Evolutionary conservation across 2,113 vertebrate genomes (phyloP).

Genomic region (Tyto alba): DNA sequence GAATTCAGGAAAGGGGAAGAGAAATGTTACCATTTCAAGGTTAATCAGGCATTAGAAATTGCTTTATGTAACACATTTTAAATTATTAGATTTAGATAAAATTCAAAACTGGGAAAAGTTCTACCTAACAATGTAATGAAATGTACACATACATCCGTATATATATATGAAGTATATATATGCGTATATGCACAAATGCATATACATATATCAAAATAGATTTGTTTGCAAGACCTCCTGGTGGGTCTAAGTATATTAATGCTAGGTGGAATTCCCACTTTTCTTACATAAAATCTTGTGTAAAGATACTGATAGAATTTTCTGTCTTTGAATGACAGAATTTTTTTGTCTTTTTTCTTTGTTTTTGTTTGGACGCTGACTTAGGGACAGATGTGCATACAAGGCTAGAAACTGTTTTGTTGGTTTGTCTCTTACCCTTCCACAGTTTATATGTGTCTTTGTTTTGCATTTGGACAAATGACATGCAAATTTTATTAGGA

Average conservation of each 20-base stretch:
- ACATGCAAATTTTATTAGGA: not conserved
- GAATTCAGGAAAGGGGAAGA: not conserved
- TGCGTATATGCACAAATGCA: no score
- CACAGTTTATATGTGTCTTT: not conserved
- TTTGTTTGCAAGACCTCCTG: not conserved
- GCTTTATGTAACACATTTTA: not conserved
- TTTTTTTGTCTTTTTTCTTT: not conserved
- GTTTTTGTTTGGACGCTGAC: not conserved
- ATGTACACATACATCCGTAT: rapidly evolving
- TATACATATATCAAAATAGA: not conserved
- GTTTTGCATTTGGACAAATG: not conserved
- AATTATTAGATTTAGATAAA: not conserved
- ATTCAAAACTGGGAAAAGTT: not conserved
- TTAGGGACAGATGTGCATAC: not conserved
- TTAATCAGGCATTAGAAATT: not conserved
- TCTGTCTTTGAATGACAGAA: not conserved
- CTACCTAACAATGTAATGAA: not conserved
- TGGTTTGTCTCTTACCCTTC: not conserved
- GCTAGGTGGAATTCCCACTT: not conserved
- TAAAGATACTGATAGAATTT: not conserved
- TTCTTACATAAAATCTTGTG: not conserved
- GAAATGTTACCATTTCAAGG: not conserved
- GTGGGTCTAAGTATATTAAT: not conserved
- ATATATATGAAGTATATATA: not conserved
- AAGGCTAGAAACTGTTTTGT: not conserved